These are phyloP conservation scores for Platygyra sinensis DNA, from an alignment of 64 coral and sea anemone genomes.

Conservation along the genomic window DNA sequence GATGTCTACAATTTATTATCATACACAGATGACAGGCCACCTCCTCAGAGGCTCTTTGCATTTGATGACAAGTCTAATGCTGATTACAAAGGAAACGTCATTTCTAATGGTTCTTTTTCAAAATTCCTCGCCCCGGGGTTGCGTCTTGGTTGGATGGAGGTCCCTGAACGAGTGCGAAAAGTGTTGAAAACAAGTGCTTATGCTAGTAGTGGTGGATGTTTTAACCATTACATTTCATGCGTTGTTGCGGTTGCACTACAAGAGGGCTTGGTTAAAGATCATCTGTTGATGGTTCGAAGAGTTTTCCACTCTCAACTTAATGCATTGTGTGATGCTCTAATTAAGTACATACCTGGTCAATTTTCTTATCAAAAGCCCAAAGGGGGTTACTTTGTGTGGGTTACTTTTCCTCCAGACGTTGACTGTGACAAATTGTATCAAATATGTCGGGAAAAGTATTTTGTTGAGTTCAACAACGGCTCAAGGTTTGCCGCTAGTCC, in stretches of 20 bases:
- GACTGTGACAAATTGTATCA: slow-evolving; percentile 57
- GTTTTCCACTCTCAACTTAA: slow-evolving; percentile 49
- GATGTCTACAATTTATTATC: slow-evolving; percentile 85
- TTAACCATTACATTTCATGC: slow-evolving; percentile 84
- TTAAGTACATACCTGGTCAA: slow-evolving; percentile 65
- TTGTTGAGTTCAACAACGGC: slow-evolving; percentile 45
- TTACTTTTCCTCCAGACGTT: slow-evolving; percentile 55
- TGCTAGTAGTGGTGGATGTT: slow-evolving; percentile 68
- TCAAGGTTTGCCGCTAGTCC: slow-evolving; percentile 38
- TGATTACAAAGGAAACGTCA: slow-evolving; percentile 90
- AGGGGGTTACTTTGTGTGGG: slow-evolving; percentile 91
- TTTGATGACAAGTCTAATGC: slow-evolving; percentile 77
- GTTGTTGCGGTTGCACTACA: slow-evolving; percentile 69
- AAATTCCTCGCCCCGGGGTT: slow-evolving; percentile 91
- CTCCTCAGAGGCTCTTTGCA: slow-evolving; percentile 65
- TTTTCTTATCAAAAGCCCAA: slow-evolving; percentile 62
- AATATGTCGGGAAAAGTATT: slow-evolving; percentile 69
- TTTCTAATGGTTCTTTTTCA: slow-evolving; percentile 88
- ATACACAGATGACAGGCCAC: slow-evolving; percentile 56
- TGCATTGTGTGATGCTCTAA: slow-evolving; percentile 79
- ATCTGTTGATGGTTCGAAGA: slow-evolving; percentile 29
- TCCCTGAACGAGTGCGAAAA: slow-evolving; percentile 34
- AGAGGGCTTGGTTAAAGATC: slow-evolving; percentile 70
- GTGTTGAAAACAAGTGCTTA: slow-evolving; percentile 54
- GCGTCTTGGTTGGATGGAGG: slow-evolving; percentile 86